Percentiles rank a stretch among this genome's conserved stretches.
phyloP scores from a whole-genome alignment of 2,113 vertebrate genomes.

The sheep (Ovis aries) region DNA sequence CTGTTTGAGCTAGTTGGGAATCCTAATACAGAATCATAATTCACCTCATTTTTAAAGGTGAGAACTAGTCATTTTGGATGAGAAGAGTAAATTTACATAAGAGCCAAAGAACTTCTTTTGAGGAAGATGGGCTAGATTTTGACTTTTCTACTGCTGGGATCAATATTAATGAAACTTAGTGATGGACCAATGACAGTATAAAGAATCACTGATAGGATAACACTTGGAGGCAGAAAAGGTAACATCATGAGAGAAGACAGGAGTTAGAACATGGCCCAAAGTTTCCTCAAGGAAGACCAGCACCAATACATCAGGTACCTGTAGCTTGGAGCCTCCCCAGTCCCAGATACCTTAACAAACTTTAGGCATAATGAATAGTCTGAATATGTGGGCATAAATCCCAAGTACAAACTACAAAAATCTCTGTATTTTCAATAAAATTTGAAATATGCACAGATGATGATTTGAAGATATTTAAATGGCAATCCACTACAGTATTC shows the following conservation, averaged over 20 bases:
- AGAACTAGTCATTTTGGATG: background rate
- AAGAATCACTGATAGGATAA: background rate
- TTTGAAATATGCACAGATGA: background rate
- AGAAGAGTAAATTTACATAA: background rate
- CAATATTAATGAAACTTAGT: background rate
- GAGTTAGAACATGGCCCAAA: background rate
- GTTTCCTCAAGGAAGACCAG: background rate
- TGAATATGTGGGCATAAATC: background rate
- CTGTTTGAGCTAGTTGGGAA: background rate
- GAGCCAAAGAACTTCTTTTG: background rate
- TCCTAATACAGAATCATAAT: background rate
- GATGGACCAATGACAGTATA: background rate
- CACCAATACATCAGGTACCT: background rate
- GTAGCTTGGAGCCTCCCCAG: background rate
- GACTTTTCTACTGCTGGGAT: background rate
- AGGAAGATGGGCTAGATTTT: background rate
- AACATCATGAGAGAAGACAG: background rate
- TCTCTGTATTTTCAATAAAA: background rate
- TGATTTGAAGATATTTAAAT: background rate
- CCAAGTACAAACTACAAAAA: background rate
- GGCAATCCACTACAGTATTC: too few relatives aligned
- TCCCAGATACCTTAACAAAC: background rate
- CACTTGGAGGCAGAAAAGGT: background rate
- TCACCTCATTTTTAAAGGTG: background rate
- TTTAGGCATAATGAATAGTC: background rate